Conservation (phyloP, 2,797 vertebrate genomes). For the Xenopus petersii region DNA sequence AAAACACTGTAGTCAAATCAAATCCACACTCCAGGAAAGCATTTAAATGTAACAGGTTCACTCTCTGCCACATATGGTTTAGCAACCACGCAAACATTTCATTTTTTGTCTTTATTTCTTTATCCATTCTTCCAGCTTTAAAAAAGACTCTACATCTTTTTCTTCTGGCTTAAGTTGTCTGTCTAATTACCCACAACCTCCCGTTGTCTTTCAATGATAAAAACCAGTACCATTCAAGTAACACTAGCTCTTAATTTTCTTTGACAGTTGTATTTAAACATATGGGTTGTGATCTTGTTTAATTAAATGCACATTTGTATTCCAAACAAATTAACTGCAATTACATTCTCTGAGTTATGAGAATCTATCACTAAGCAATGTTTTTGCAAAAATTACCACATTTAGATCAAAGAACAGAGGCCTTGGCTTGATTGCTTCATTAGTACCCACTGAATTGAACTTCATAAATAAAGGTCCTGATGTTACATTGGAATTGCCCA, state of each 20-base stretch:
- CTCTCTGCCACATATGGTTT: conserved; percentile 55
- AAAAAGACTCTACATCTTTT: conserved; percentile 55
- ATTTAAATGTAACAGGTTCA: conserved; percentile 55
- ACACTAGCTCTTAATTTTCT: conserved; percentile 96
- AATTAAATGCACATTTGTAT: conserved; percentile 99
- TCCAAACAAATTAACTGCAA: conserved; percentile 99
- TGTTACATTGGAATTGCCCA: conserved; percentile 93
- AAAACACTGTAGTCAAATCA: conserved; percentile 13
- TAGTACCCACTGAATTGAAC: conserved; percentile 87
- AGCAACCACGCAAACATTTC: conserved; percentile 52
- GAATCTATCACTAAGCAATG: conserved; percentile 96
- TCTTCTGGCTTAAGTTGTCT: conserved; percentile 66
- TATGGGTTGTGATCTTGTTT: conserved; percentile 81
- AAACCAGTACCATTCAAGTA: conserved; percentile 91
- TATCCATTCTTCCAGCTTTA: conserved; percentile 53
- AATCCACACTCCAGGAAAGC: conserved; percentile 45
- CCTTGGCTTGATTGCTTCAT: conserved; percentile 98
- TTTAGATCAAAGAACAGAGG: conserved; percentile 97
- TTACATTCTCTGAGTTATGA: conserved; percentile 99
- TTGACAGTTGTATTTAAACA: conserved; percentile 97
- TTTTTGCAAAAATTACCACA: conserved; percentile 99
- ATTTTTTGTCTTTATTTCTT: conserved; percentile 49
- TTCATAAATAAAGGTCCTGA: conserved; percentile 87
- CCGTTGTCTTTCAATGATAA: conserved; percentile 86
- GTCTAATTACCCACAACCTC: conserved; percentile 87